Percentiles rank a stretch among this genome's conserved stretches.
Evolutionary conservation across 2,888 invertebrate genomes (phyloP).

Genomic region (Drosophila eohydei): DNA sequence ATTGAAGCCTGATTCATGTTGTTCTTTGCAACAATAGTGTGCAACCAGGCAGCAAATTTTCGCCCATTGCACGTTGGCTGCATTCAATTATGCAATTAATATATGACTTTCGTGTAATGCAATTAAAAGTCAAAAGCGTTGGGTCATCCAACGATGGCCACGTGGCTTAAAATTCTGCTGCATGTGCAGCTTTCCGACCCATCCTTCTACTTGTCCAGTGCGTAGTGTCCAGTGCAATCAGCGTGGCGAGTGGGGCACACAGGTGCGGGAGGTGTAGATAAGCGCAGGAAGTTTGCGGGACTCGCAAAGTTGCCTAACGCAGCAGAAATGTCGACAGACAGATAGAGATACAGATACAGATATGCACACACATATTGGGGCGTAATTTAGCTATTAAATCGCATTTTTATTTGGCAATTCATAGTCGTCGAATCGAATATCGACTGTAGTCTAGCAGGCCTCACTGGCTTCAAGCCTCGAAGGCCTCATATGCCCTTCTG

Average conservation of each 20-base stretch:
- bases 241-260: constrained; percentile 24
- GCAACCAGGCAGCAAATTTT: constrained; percentile 51
- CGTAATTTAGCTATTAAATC: constrained; percentile 82
- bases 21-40: constrained; percentile 45
- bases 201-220: constrained; percentile 19
- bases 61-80: constrained; percentile 35
- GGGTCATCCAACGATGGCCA: constrained; percentile 37
- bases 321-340: constrained; percentile 65
- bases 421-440: constrained; percentile 12
- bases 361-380: constrained; percentile 10
- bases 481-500: constrained; percentile 30
- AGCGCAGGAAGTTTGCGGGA: constrained; percentile 39
- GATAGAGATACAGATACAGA: constrained; percentile 5
- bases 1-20: constrained; percentile 56
- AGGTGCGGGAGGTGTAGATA: constrained; percentile 13
- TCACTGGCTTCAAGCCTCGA: constrained; percentile 8
- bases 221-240: constrained; percentile 61
- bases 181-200: constrained; percentile 55
- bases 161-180: constrained; percentile 60
- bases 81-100: constrained; percentile 80
- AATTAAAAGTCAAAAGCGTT: constrained; percentile 81
- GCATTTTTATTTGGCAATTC: constrained; percentile 62
- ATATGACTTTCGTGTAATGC: constrained; percentile 77
- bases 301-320: constrained; percentile 74
- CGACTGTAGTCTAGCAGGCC: not conserved